Evolutionary conservation across 2,888 invertebrate genomes (phyloP), one percentile per base, ranked within the genome.

Genomic region (Leptinotarsa peninsularis): DNA sequence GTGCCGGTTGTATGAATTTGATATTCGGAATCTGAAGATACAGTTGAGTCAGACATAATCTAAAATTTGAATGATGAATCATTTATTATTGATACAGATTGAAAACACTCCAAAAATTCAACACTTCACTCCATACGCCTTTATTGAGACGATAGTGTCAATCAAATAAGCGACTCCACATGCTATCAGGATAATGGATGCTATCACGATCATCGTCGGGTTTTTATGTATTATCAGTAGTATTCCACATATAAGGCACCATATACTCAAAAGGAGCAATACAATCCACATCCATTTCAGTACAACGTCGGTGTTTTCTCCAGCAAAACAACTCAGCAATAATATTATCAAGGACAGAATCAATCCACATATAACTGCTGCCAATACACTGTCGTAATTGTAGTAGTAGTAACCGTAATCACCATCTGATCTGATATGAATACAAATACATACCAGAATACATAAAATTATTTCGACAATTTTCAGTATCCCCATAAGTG

Each of bases 381-480:
- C 49, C 4, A 33, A n/a, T 10, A 49, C 58, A 43, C 43, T 43
- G 21, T 58, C 56, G 14, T 49, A 43, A n/a, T 58, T 49, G 15
- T 69, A 56, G 23, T 27, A 21, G 17, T 23, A 49, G 27, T 33
- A n/a, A 5, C 27, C 23, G 4, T 43, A 43, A 43, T 23, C 4
- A 15, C 27, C 27, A 52, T 49, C 27, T 18, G 54, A 54, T 54
- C 18, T 23, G 33, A 56, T 43, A 23, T 49, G 17, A 43, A 67
- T 10, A 18, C 56, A 67, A n/a, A 56, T 49, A 14, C 67, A 10
- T n/a, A 67, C 56, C 17, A 67, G 18, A 43, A 72, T 56, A 14
- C 72, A 67, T 14, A 72, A 4, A 21, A 67, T 67, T 49, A 72
- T 72, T 43, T 72, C 72, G 18, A 72, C 43, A 56, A 72, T 56